These are phyloP conservation scores for Drosophila malerkotliana DNA, from an alignment of 1,140 invertebrate species.

Conservation along the genomic window DNA sequence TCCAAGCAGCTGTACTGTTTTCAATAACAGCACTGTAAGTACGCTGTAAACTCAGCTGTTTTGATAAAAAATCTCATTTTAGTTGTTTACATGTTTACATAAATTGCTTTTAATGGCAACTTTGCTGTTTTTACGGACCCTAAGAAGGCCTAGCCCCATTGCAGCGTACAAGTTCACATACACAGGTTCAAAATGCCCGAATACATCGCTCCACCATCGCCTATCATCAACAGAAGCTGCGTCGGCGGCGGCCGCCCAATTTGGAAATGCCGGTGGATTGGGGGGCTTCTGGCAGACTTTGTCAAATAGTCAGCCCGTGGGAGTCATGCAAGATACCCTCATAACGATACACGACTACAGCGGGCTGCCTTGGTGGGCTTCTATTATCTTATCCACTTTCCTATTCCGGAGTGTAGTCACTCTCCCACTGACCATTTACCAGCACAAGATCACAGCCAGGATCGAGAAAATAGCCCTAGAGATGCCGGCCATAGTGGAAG, in stretches of 20 bases:
- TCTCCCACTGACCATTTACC: slow-evolving; percentile 90
- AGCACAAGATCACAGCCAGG: slow-evolving; percentile 89
- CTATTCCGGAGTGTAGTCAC: slow-evolving; percentile 88
- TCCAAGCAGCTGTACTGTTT: too few species aligned
- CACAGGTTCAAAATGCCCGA: slow-evolving; percentile 1
- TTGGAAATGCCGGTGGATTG: slow-evolving; percentile 45
- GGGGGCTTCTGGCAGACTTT: slow-evolving; percentile 84
- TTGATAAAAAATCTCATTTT: slow-evolving; percentile 6
- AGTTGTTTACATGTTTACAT: slow-evolving; percentile 13
- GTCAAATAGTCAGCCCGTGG: slow-evolving; percentile 88
- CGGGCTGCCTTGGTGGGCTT: slow-evolving; percentile 93
- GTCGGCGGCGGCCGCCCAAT: slow-evolving; percentile 25
- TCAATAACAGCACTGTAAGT: neutral
- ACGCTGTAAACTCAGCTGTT: neutral
- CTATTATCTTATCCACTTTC: slow-evolving; percentile 89
- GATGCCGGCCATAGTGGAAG: slow-evolving; percentile 88
- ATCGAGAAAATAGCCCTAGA: slow-evolving; percentile 90
- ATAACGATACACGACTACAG: slow-evolving; percentile 88
- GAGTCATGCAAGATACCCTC: slow-evolving; percentile 87
- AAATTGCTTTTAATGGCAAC: slow-evolving; percentile 24
- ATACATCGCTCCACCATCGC: slow-evolving; percentile 28
- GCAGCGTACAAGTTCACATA: slow-evolving; percentile 15
- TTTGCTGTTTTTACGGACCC: slow-evolving; percentile 30
- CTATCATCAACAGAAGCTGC: slow-evolving; percentile 59
- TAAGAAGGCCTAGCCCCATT: slow-evolving; percentile 14